Evolutionary conservation across 2,888 invertebrate genomes (phyloP), one percentile per base, ranked within the genome.

Genomic region (Caenorhabditis sinica): DNA sequence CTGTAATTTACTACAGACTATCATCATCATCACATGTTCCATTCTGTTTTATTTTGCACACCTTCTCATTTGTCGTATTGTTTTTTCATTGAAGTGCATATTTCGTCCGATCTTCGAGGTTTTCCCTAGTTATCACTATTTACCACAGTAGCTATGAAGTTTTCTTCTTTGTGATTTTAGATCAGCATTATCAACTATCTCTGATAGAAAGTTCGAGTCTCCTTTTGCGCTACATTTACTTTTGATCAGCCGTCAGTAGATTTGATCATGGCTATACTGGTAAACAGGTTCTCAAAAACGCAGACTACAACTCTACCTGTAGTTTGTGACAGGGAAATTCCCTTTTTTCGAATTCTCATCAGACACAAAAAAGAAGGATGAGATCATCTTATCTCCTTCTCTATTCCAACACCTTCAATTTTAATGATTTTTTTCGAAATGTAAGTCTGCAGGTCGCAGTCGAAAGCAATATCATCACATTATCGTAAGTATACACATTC

Each of bases 241-340:
- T n/a, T 36, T 49, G 49, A 66, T 68, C 56, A 51, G 15, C 23
- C 33, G 13, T 28, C 53, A 11, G 30, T 20, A 30, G 28, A n/a
- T 66, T 28, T 65, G 28, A 43, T 43, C 56, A 23, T 30, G 75
- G 58, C 66, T 45, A 68, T 43, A 69, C 63, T 45, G 61, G 53
- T 53, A 71, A 71, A 79, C 77, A 63, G 71, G 77, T 79, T 79
- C 40, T 79, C 71, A 79, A 79, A 79, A 53, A 71, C 61, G 63
- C 61, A 58, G 33, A 69, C 79, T 79, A 79, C 79, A 72, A 33
- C 33, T 33, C 23, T 56, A 40, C 17, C 28, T 79, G 79, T 79
- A 79, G 72, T 79, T 79, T 79, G 79, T 79, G 72, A 56, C 56
- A 56, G 23, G 20, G 56, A 56, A 69, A 56, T 69, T 69, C 25